phyloP scores from a whole-genome alignment of 2,113 vertebrate species.

The Neogobius melanostomus region DNA sequence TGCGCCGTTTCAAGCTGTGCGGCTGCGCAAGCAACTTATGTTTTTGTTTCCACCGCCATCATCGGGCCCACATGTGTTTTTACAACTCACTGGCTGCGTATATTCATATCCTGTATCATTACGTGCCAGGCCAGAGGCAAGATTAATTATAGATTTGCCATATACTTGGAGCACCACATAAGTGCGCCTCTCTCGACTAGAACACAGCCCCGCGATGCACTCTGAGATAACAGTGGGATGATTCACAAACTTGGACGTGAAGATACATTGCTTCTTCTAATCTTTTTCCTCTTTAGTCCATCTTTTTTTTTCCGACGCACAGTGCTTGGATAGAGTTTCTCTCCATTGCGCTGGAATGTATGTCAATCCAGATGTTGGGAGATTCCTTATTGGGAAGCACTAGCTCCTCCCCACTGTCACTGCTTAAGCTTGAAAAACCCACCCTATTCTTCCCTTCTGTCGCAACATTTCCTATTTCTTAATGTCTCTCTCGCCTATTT shows the following conservation, averaged over 20 bases:
- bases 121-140: conserved; percentile 37
- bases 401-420: conserved; percentile 18
- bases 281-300: conserved; percentile 16
- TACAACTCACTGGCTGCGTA: conserved; percentile 48
- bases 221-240: conserved; percentile 38
- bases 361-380: conserved; percentile 74
- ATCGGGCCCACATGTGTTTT: conserved; percentile 57
- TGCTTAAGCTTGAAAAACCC: conserved; percentile 36
- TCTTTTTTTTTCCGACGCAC: conserved; percentile 55
- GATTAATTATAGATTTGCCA: conserved; percentile 29
- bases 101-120: conserved; percentile 58
- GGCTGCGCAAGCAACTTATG: conserved; percentile 28
- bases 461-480: conserved; percentile 54
- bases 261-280: conserved; percentile 46
- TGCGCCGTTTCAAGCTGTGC: conserved; percentile 57
- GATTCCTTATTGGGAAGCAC: conserved; percentile 38
- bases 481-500: conserved; percentile 49
- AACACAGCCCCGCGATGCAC: conserved; percentile 45
- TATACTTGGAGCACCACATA: conserved; percentile 39
- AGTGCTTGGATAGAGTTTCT: conserved; percentile 69
- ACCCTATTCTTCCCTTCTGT: conserved; percentile 16
- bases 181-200: conserved; percentile 21
- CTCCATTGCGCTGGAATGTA: conserved; percentile 60
- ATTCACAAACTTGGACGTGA: conserved; percentile 33
- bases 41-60: conserved; percentile 43